Base-by-base conservation (phyloP, 1,140 invertebrate genomes). In the Goniozus legneri region DNA sequence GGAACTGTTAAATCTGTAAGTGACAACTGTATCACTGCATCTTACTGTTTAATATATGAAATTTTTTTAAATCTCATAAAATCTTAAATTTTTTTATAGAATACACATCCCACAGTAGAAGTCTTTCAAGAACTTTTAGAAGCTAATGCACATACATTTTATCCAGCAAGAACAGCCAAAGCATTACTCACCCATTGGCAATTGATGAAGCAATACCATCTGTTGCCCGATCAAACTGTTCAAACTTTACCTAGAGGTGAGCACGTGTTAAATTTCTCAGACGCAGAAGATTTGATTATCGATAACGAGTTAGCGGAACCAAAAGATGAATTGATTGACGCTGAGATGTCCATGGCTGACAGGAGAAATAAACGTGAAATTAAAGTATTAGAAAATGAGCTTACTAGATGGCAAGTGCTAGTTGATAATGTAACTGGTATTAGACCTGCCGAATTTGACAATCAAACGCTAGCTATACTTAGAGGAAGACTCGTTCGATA, bases 381-480 rank as follows among this genome's bases (percentile, higher is more conserved):
- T 35, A 80, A 92, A 40, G 77, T 88, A 20, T 70, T 97, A 35
- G 95, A 98, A 75, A 92, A 89, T 60, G 93, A 96, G 67, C 66
- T 95, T 35, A 82, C 85, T 1, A 84, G 91, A 50, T 96, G 91
- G 91, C 92, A 95, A 70, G 91, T 95, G n/a, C 67, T 97, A 27
- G 91, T 96, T 8, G 93, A 96, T 62, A 89, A 86, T 50, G 88
- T 94, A 2, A 87, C 87, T 24, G 91, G 90, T 3, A 80, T 82
- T 4, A 87, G 85, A 58, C 83, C 84, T 24, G 83, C 83, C 3
- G 89, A 92, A 60, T 85, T 92, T 68, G 95, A 97, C 69, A 89
- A 87, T 69, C 90, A 95, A 71, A 97, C 94, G 0, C 78, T 97
- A 33, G 95, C 93, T 0, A 89, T 97, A 37, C 77, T 98, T n/a